Percentiles rank a stretch among this genome's conserved stretches.
Conservation (phyloP, 2,113 vertebrate genomes). For the Erythrocebus patas region DNA sequence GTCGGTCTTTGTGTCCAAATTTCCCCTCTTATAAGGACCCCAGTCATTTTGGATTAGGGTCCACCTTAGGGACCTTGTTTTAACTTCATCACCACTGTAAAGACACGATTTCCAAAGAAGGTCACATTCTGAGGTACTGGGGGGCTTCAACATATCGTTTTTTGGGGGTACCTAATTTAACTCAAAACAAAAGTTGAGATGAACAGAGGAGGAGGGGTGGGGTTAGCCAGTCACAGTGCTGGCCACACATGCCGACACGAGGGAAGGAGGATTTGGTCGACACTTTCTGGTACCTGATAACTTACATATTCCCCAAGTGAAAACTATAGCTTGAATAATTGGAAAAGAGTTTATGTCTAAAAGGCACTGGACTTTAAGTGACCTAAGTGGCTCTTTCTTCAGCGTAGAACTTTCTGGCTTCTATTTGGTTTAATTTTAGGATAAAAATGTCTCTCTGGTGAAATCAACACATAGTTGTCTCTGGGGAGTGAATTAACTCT, state of each 20-base stretch:
- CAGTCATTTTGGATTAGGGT: not conserved
- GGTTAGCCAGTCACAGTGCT: not conserved
- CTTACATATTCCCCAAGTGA: not conserved
- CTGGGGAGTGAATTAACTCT: conserved; percentile 28
- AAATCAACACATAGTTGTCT: conserved; percentile 40
- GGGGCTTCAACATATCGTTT: not conserved
- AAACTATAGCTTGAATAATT: not conserved
- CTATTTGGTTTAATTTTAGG: conserved; percentile 19
- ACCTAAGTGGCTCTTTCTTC: not conserved
- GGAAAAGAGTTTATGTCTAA: not conserved
- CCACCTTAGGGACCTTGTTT: not conserved
- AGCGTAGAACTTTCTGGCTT: not conserved
- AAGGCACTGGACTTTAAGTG: not conserved
- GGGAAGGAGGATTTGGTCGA: not conserved
- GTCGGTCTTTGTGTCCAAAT: not conserved
- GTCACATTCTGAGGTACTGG: not conserved
- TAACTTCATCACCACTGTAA: not conserved
- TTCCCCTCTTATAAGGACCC: not conserved
- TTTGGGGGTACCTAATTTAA: not conserved
- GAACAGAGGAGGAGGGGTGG: not conserved
- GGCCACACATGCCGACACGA: fast-evolving
- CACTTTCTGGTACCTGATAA: not conserved
- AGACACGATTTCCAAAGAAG: not conserved
- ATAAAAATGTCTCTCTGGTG: conserved; percentile 24
- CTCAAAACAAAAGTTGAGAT: not conserved